Evolutionary conservation across 2,888 invertebrate species (phyloP), one percentile per base, ranked within the genome.

Genomic region (Lasiommata megera): DNA sequence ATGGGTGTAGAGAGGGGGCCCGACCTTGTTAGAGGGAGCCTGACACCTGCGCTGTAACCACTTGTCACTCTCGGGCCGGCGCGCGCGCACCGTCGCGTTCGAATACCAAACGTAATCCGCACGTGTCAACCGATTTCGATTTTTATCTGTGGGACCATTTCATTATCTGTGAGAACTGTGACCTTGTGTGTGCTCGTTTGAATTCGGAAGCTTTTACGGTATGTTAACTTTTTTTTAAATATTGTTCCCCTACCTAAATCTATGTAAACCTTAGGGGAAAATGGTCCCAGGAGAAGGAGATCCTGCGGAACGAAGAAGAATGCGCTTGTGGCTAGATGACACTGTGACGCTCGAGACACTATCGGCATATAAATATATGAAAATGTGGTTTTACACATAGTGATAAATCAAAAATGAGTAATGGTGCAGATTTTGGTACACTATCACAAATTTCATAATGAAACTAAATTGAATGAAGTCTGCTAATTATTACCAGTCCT

Each of bases 11-110:
- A 73, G 75, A 76, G 77, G 80, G 77, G 82, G 80, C 80, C 73
- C 82, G 79, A 87, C 89, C 89, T 88, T 89, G 88, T 88, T 89
- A 84, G 88, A 86, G 88, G 87, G 89, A 88, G 84, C 82, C 79
- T 81, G 84, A 74, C 89, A 88, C 89, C 89, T 89, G 89, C 81
- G 79, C 70, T 63, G 73, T 75, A 75, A 74, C 79, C 88, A 89
- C 89, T 90, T 88, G 89, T 88, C 84, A 82, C 80, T 84, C 69
- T 77, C 68, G 70, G 71, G 74, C 73, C 74, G 79, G 73, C 84
- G 86, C 80, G 84, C 77, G 87, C 85, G 88, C 85, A 83, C 74
- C 74, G 83, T 77, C 84, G 85, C 82, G 79, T 73, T 70, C 76
- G 76, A 68, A 67, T 58, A 61, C 67, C 71, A 67, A 71, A 71